Percentiles rank a stretch among this genome's conserved stretches.
Evolutionary conservation across 2,113 vertebrate species (phyloP).

Genomic region (Prietella phreatophila): DNA sequence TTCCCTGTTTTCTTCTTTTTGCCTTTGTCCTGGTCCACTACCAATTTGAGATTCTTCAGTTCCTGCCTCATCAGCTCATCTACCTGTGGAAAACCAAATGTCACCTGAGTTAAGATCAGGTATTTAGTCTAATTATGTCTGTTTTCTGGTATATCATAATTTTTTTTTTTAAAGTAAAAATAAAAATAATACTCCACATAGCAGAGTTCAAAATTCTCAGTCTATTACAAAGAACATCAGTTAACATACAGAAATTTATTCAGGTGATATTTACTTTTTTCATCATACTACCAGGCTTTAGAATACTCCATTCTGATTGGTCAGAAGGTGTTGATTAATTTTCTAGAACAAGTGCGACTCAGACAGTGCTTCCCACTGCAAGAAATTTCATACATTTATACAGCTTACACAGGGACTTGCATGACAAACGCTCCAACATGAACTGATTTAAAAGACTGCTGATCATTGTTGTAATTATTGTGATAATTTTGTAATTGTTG

Average conservation of each 20-base stretch:
- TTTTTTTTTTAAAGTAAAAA: no score
- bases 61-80: constrained; percentile 81
- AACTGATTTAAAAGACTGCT: not conserved
- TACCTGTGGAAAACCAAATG: constrained; percentile 67
- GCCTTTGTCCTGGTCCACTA: constrained; percentile 72
- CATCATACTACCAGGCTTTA: not conserved
- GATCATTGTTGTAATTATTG: no score
- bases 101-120: not conserved
- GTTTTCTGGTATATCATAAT: not conserved
- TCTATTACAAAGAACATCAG: not conserved
- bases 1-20: constrained; percentile 56
- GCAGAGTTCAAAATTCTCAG: not conserved
- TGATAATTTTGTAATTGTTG: not conserved
- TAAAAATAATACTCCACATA: not conserved
- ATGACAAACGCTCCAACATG: not conserved
- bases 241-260: not conserved
- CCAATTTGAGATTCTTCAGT: constrained; percentile 72
- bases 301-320: not conserved
- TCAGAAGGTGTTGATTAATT: not conserved
- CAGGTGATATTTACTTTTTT: not conserved
- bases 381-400: not conserved
- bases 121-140: not conserved
- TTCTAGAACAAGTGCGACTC: not conserved
- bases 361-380: not conserved
- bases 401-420: not conserved